Base-by-base conservation (phyloP, 2,888 invertebrate species). In the Hololepta plana region DNA sequence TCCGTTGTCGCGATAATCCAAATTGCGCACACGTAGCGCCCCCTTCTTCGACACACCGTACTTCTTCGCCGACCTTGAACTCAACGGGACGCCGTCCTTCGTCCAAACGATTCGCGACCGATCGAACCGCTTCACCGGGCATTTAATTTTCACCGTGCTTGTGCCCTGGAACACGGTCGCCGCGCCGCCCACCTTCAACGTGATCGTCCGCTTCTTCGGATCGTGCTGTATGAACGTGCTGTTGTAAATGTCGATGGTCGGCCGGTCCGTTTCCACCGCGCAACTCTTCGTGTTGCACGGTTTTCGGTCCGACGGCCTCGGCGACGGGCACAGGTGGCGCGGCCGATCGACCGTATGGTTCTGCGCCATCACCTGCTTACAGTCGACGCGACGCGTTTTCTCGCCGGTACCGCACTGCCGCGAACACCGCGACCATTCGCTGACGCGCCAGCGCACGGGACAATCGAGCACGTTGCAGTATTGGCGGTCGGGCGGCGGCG, bases 391-490 rank as follows among this genome's bases (percentile, higher is more conserved):
- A 38, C 95, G 67, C 27, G 72, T 76, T 51, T 91, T 88, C 27
- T 80, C 60, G 0, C 95, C 95, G 8, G 81, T 82, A 0, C 90
- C 91, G 47, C 95, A 96, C n/a, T 81, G 69, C 49, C 79, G 81
- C 8, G 84, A 82, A 49, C 95, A 96, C 55, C 84, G 79, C 12
- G 79, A 72, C 91, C 91, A 93, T 25, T 81, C 75, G 0, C 76
- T 75, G 0, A 76, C 63, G 38, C 75, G 75, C 95, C 93, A 95
- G 35, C 74, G 62, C 2, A 90, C 77, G 0, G 90, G 88, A 44
- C 95, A 95, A 55, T 91, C 87, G 30, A 85, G 64, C 1, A 85
- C 79, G 50, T 90, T 90, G 60, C 95, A 95, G 48, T 81, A 77
- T 52, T 85, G 85, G 1, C 85, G 63, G 47, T 87, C 84, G 0